phyloP scores from a whole-genome alignment of 2,113 vertebrate genomes.

The Apus apus region DNA sequence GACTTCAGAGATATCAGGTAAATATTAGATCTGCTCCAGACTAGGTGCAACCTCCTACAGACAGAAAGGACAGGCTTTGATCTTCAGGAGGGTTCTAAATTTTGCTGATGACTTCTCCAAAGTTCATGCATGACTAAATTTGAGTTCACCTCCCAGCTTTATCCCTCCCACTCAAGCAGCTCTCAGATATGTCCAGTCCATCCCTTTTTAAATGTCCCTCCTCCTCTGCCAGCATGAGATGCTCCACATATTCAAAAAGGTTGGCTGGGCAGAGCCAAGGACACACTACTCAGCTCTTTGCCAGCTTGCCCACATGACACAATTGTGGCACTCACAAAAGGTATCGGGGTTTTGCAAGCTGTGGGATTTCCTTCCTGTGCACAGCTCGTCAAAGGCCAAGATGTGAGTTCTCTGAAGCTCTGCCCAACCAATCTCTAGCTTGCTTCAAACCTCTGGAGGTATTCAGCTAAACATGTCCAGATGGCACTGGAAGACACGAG shows the following conservation, averaged over 20 bases:
- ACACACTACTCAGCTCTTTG: background rate
- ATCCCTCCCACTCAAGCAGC: background rate
- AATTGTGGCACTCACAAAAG: background rate
- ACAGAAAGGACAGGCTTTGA: background rate
- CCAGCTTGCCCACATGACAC: background rate
- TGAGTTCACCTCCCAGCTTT: background rate
- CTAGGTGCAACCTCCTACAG: background rate
- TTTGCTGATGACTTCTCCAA: background rate
- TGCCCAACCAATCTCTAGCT: conserved; percentile 54
- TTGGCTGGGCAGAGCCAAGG: background rate
- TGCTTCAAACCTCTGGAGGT: conserved; percentile 18
- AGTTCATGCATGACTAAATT: background rate
- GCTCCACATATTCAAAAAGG: background rate
- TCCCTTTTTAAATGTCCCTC: background rate
- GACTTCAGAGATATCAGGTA: background rate
- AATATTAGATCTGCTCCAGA: background rate
- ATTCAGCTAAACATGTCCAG: conserved; percentile 43
- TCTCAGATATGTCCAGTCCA: background rate
- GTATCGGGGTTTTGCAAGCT: background rate
- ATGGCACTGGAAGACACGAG: conserved; percentile 66
- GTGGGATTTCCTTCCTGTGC: conserved; percentile 40
- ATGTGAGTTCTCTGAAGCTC: conserved; percentile 65
- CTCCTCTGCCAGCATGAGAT: background rate
- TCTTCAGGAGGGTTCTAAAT: background rate
- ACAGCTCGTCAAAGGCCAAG: background rate